Percentiles rank a stretch among this genome's conserved stretches.
Evolutionary conservation across 2,797 vertebrate species (phyloP).

Genomic region (Allobates femoralis): DNA sequence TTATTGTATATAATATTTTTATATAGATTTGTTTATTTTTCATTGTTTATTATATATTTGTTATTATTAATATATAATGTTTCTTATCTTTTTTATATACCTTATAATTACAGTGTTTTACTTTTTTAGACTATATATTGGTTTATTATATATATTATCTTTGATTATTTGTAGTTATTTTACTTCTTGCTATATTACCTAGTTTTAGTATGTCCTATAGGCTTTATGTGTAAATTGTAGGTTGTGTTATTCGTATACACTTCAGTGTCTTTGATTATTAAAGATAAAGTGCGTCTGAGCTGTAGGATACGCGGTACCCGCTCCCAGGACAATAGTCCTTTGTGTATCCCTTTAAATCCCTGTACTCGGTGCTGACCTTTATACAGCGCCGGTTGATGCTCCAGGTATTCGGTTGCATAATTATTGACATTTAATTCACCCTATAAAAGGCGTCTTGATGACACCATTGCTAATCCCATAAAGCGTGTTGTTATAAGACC

Average conservation of each 20-base stretch:
- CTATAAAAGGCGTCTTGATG: conserved; percentile 42
- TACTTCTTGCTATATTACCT: not conserved
- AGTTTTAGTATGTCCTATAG: not conserved
- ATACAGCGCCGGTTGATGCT: not conserved
- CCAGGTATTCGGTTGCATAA: conserved; percentile 32
- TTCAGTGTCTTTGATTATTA: no score
- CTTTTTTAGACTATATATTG: not conserved
- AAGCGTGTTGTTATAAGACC: conserved; percentile 17
- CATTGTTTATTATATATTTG: no score
- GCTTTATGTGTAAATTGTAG: not conserved
- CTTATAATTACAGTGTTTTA: no score
- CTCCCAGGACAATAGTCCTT: not conserved
- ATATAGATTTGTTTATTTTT: no score
- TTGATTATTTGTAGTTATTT: not conserved
- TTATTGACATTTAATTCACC: conserved; percentile 48
- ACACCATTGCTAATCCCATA: conserved; percentile 42
- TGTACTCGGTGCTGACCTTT: not conserved
- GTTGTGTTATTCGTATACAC: not conserved
- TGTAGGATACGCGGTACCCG: not conserved
- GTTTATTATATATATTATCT: no score
- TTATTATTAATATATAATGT: no score
- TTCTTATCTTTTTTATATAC: no score
- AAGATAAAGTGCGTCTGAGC: not conserved
- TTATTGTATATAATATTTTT: no score
- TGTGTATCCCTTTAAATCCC: conserved; percentile 18